A percentile compares a stretch with the other conserved stretches of the same genome.
These are phyloP conservation scores for Cavia porcellus DNA, from an alignment of 2,113 vertebrate species.

Conservation along the genomic window DNA sequence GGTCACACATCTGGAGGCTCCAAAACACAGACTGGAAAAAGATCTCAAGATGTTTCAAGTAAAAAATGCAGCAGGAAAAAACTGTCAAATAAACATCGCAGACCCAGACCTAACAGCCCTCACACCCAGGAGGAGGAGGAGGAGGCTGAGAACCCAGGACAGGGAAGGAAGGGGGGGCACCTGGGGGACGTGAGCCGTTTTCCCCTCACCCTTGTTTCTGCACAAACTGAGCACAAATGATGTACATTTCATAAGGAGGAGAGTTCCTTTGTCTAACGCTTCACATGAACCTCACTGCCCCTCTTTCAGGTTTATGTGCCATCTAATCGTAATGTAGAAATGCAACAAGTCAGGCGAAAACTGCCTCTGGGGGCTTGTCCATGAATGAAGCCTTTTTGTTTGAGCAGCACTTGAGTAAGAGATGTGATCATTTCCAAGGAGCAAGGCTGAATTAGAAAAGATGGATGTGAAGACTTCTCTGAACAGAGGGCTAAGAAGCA, in stretches of 20 bases:
- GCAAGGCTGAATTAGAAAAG: not conserved
- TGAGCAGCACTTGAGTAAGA: slow-evolving; percentile 52
- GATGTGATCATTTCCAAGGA: not conserved
- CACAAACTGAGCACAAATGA: not conserved
- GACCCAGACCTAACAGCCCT: not conserved
- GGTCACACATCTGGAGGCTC: not conserved
- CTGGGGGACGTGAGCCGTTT: accelerated
- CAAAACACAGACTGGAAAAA: not conserved
- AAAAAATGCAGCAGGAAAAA: not conserved
- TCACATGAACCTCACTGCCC: not conserved
- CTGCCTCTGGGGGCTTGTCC: not conserved
- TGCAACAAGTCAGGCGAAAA: not conserved
- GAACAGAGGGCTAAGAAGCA: slow-evolving; percentile 6
- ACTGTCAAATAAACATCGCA: not conserved
- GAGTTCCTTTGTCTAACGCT: not conserved
- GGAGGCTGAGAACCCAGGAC: not conserved
- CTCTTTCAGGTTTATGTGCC: not conserved
- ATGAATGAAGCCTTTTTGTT: not conserved
- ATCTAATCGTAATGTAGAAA: not conserved
- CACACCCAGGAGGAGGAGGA: not conserved
- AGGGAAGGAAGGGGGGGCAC: too few relatives aligned
- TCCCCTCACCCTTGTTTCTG: not conserved
- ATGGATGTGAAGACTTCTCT: not conserved
- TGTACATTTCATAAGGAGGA: not conserved
- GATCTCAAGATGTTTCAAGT: not conserved